Evolutionary conservation across 1,140 invertebrate species (phyloP), one percentile per base, ranked within the genome.

Genomic region (Zaprionus ornatus): DNA sequence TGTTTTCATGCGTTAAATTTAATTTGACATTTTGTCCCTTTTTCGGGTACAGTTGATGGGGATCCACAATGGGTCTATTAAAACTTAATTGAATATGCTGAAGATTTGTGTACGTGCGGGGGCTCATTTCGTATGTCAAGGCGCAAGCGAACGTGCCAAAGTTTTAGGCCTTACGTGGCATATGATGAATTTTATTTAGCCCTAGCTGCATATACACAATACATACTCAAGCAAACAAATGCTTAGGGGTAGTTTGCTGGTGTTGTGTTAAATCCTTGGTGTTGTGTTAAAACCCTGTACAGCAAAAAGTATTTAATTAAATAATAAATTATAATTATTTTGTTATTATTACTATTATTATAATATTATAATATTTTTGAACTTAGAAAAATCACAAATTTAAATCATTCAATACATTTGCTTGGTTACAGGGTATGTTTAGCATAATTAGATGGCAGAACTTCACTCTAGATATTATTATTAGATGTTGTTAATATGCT

Each of bases 131-230:
- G 78, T 85, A 84, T 84, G 78, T 82, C 32, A 74, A 76, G 64
- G 63, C 64, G 78, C 74, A 54, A 42, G 68, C 48, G 62, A 59
- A 69, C 67, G 74, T 85, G 78, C 78, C 40, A 85, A 84, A 85
- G 63, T 81, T 84, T 67, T 48, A 42, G 48, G 61, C 45, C 21
- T 15, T 25, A 81, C 74, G 82, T 78, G 67, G 70, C 74, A 70
- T 72, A 85, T 86, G 82, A 85, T 81, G 66, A 85, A 84, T 85
- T 68, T 81, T 55, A 79, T 72, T 85, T 69, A 25, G 23, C 50
- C 23, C 42, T 61, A 1, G 23, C 35, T 25, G 67, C 17, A 29
- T 42, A 73, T 60, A 63, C 17, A 13, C 23, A 15, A 23, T 6
- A 40, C 10, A 40, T 4, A 56, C 4, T 48, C 13, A 27, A 23